phyloP scores from a whole-genome alignment of 2,888 invertebrate species.

The Aphodius granarius region DNA sequence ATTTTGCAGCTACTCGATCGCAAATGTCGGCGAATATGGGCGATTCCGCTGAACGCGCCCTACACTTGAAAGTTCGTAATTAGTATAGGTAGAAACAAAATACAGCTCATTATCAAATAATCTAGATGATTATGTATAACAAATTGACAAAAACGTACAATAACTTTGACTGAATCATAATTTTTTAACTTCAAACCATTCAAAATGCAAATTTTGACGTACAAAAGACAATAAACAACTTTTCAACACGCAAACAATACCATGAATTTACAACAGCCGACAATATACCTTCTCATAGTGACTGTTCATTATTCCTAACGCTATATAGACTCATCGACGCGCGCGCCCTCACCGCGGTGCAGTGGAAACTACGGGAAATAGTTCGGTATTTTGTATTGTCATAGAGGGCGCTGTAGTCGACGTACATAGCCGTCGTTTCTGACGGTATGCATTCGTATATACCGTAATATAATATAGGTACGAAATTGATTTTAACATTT shows the following conservation, averaged over 20 bases:
- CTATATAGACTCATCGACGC: not conserved
- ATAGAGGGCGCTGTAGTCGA: not conserved
- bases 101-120: too few relatives aligned
- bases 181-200: too few relatives aligned
- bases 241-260: not conserved
- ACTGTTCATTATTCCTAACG: not conserved
- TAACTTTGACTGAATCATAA: too few relatives aligned
- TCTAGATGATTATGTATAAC: too few relatives aligned
- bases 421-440: not conserved
- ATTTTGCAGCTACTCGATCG: too few relatives aligned
- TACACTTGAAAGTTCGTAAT: too few relatives aligned
- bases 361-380: conserved; percentile 10
- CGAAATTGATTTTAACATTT: conserved; percentile 28
- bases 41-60: too few relatives aligned
- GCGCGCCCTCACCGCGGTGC: not conserved
- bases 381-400: conserved; percentile 11
- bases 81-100: too few relatives aligned
- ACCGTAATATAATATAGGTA: not conserved
- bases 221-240: not conserved
- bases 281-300: not conserved
- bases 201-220: too few relatives aligned
- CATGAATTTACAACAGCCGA: not conserved
- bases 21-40: too few relatives aligned
- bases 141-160: too few relatives aligned
- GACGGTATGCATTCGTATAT: not conserved